Evolutionary conservation across 2,113 vertebrate species (phyloP).

Genomic region (Cyanocitta stelleri): DNA sequence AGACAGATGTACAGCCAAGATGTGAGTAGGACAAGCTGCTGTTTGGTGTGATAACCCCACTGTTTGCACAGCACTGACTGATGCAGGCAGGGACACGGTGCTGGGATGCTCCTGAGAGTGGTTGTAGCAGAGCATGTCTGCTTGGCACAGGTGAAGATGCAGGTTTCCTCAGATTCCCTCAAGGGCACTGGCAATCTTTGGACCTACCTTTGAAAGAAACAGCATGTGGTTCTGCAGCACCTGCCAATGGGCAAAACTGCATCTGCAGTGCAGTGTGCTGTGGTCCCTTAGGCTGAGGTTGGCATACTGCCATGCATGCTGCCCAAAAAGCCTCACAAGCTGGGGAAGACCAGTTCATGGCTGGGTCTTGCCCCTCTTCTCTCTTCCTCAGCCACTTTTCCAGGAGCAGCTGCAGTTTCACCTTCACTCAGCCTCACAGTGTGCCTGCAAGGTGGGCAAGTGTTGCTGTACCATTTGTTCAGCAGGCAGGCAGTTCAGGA

Average conservation of each 20-base stretch:
- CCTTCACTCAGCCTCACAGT: neutral
- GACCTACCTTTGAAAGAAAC: neutral
- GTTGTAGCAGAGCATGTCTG: neutral
- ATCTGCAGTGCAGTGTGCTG: fast-evolving
- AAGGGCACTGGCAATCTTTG: neutral
- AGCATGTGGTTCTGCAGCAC: neutral
- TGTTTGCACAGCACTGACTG: neutral
- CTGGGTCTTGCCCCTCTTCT: neutral
- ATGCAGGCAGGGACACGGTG: fast-evolving
- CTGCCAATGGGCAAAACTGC: neutral
- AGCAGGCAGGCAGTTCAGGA: neutral
- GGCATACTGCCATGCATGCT: neutral
- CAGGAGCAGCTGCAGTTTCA: neutral
- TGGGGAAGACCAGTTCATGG: neutral
- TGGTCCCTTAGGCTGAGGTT: neutral
- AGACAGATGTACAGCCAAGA: neutral
- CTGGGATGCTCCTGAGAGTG: neutral
- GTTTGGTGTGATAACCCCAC: fast-evolving
- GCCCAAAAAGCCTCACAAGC: neutral
- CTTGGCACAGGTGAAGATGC: neutral
- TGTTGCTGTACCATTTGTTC: neutral
- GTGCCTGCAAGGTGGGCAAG: neutral
- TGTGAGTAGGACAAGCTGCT: neutral
- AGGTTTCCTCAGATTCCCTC: neutral
- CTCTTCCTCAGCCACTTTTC: neutral